phyloP scores from a whole-genome alignment of 2,888 invertebrate species.

The Drosophila flavopinicola region DNA sequence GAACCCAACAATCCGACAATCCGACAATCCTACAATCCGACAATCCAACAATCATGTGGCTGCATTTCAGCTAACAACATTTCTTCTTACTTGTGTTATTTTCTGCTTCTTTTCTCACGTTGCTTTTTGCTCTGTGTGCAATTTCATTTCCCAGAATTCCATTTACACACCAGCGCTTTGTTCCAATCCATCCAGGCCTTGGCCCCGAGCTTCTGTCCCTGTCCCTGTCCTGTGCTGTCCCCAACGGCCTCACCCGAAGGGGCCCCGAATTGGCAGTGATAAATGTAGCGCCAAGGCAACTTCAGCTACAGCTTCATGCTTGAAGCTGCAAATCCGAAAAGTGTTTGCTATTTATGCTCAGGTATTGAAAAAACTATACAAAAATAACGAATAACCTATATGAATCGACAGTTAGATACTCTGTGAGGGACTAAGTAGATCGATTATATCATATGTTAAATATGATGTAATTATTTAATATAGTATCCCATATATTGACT shows the following conservation, averaged over 20 bases:
- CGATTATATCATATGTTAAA: background rate
- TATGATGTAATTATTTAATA: background rate
- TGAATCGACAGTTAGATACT: constrained; percentile 5
- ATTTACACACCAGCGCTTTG: constrained; percentile 72
- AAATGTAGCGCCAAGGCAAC: constrained; percentile 63
- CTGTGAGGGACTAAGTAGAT: background rate
- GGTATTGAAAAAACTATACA: constrained; percentile 47
- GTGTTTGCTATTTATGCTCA: constrained; percentile 76
- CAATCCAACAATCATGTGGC: constrained; percentile 61
- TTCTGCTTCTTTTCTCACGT: constrained; percentile 15
- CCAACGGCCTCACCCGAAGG: constrained; percentile 11
- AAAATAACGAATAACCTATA: too few species aligned
- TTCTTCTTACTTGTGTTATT: constrained; percentile 23
- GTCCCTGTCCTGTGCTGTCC: too few species aligned
- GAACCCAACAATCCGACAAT: constrained; percentile 45
- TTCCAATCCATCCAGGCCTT: constrained; percentile 31
- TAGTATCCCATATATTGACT: too few species aligned
- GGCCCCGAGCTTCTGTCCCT: constrained; percentile 11
- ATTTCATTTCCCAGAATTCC: constrained; percentile 75
- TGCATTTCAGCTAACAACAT: constrained; percentile 64
- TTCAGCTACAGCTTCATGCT: constrained; percentile 45
- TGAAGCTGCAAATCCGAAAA: constrained; percentile 60
- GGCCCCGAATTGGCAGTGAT: constrained; percentile 73
- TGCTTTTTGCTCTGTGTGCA: constrained; percentile 47
- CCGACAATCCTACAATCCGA: constrained; percentile 23